Evolutionary conservation across 1,140 invertebrate species (phyloP), one percentile per base, ranked within the genome.

Genomic region (Bombus huntii): DNA sequence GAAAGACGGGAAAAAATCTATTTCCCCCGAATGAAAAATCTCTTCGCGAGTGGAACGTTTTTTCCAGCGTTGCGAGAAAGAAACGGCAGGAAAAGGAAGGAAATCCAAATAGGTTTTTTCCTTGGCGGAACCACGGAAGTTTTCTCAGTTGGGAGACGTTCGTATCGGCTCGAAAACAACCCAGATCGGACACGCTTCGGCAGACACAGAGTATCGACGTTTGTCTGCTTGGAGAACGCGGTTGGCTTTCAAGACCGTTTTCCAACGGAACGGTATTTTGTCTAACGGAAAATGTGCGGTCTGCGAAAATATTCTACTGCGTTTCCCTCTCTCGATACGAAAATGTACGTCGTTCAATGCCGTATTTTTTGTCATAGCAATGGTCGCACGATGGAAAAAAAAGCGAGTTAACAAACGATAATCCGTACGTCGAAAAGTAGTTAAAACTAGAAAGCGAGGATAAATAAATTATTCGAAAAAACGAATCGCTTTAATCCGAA

Each of bases 131-230:
- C 53, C 74, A 75, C 74, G 28, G 37, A 42, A 66, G 72, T 75
- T 75, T 77, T 77, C 81, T 57, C 73, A 42, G 57, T 31, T 44
- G 53, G 28, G 57, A 77, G 62, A 83, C 34, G 59, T 59, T 66
- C 25, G 81, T 68, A 68, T 66, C 81, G 62, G 62, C 62, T 31
- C 34, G 74, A 68, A 44, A 77, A 77, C 62, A 44, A n/a, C 47
- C 39, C 31, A 53, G 78, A 80, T 80, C 73, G 62, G 25, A 44
- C 47, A 71, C 47, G 74, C 34, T 57, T 70, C 65, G 82, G 22
- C 65, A 78, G 65, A 37, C 74, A 59, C 34, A 77, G 65, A 47
- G 34, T 83, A 83, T 83, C 82, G 82, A 83, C 74, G 82, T 83
- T 83, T 42, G 74, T 83, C 65, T 57, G 81, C 39, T 44, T 71